Evolutionary conservation across 1,140 invertebrate genomes (phyloP), one percentile per base, ranked within the genome.

Genomic region (Formica selysi): DNA sequence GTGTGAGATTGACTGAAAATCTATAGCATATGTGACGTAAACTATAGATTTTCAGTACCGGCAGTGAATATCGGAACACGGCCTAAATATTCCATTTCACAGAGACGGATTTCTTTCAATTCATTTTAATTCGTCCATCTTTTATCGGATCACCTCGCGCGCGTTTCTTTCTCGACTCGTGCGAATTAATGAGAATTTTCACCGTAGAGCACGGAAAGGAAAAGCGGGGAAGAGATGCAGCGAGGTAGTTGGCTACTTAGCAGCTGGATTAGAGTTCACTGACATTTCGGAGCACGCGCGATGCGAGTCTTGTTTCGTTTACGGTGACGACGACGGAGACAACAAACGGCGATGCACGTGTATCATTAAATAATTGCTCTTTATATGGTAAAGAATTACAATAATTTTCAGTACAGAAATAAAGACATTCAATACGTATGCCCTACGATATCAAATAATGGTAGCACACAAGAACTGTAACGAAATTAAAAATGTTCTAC

Each of bases 271-370:
- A 57, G 90, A 89, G 90, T 91, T 91, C 89, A 90, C 64, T 90
- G 90, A 91, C 89, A 91, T 88, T 89, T 85, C 76, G 36, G 84
- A 89, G 90, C 89, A 89, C 87, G 90, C 90, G 90, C 90, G 78
- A 85, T 88, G 48, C 62, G 32, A 86, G 65, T 88, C 65, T 76
- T 73, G 74, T 90, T 86, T 90, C 76, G 29, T 83, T 67, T 57
- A 11, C 29, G 48, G 10, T 32, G 19, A 65, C n/a, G 11, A 51
- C 6, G n/a, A 71, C 32, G 32, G 36, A 10, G 19, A 65, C 5
- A 61, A 64, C n/a, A 7, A 26, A 70, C n/a, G 22, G n/a, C n/a
- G 13, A 51, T 44, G 51, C 79, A 59, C 54, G 68, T 73, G 54
- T 19, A 83, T 22, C 76, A 61, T 26, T 64, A 85, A 90, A 88